These are phyloP conservation scores for Coptodon bakossiorum DNA, from an alignment of 2,113 vertebrate genomes.

Conservation along the genomic window DNA sequence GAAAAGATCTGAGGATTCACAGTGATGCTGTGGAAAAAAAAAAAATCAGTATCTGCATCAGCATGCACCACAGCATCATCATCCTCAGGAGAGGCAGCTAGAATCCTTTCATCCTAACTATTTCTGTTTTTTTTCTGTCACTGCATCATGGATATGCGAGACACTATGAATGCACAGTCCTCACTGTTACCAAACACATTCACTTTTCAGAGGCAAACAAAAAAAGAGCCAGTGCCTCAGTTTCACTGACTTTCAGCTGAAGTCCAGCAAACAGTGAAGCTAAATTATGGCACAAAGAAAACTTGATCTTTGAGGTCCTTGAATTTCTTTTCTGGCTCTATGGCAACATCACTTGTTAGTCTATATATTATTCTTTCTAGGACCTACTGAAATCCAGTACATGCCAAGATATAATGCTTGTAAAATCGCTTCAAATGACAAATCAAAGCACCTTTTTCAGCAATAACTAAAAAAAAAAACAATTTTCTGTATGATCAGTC, in stretches of 20 bases:
- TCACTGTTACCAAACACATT: background rate
- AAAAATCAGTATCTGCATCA: slow-evolving; percentile 37
- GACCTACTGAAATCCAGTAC: background rate
- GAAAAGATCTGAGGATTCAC: background rate
- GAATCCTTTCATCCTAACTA: slow-evolving; percentile 37
- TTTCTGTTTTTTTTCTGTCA: background rate
- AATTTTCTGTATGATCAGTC: background rate
- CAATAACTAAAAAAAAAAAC: background rate
- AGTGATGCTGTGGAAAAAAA: slow-evolving; percentile 4
- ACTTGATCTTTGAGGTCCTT: background rate
- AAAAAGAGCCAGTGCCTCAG: background rate
- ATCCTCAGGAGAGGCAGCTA: slow-evolving; percentile 36
- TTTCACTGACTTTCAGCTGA: background rate
- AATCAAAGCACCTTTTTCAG: background rate
- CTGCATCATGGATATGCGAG: slow-evolving; percentile 17
- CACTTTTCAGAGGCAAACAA: background rate
- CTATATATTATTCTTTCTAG: background rate
- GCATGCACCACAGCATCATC: slow-evolving; percentile 41
- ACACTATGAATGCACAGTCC: background rate
- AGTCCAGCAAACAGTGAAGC: background rate
- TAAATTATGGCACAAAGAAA: background rate
- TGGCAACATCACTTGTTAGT: background rate
- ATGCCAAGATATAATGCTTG: background rate
- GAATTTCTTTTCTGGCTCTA: background rate
- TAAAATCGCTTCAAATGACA: background rate